These are phyloP conservation scores for Helicoverpa armigera DNA, from an alignment of 1,140 invertebrate species.

Conservation along the genomic window DNA sequence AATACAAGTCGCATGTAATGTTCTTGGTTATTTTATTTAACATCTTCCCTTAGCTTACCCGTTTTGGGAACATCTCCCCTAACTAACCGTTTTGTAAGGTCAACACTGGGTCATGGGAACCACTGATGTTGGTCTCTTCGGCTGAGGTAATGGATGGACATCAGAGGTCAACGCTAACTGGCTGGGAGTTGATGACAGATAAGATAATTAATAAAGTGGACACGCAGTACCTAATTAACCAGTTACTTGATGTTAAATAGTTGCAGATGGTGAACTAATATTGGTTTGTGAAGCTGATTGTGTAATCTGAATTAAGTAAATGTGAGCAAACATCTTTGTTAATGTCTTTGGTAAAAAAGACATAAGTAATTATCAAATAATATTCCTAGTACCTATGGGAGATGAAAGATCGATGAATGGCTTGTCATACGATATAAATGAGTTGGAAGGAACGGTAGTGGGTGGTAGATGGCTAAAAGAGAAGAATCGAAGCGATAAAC, in stretches of 20 bases:
- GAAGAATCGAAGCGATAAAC: no score
- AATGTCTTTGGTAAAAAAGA: no score
- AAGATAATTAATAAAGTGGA: conserved; percentile 51
- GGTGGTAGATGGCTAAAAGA: no score
- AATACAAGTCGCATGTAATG: no score
- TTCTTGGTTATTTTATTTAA: no score
- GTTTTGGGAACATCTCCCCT: no score
- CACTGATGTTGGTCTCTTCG: conserved; percentile 9
- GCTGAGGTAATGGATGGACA: conserved; percentile 3
- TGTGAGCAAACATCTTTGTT: not conserved
- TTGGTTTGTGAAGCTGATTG: conserved; percentile 18
- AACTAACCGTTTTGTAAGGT: conserved; percentile 42
- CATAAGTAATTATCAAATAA: no score
- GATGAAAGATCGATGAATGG: no score
- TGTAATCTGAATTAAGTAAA: not conserved
- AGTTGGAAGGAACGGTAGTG: no score
- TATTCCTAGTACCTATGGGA: no score
- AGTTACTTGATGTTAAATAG: conserved; percentile 26
- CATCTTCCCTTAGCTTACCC: no score
- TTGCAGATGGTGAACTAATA: conserved; percentile 19
- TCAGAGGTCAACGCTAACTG: conserved; percentile 31
- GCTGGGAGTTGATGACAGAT: conserved; percentile 39
- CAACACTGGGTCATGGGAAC: conserved; percentile 44
- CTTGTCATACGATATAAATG: no score
- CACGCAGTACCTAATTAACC: conserved; percentile 41